Conservation (phyloP, 1,140 invertebrate genomes). For the Hyles euphorbiae region DNA sequence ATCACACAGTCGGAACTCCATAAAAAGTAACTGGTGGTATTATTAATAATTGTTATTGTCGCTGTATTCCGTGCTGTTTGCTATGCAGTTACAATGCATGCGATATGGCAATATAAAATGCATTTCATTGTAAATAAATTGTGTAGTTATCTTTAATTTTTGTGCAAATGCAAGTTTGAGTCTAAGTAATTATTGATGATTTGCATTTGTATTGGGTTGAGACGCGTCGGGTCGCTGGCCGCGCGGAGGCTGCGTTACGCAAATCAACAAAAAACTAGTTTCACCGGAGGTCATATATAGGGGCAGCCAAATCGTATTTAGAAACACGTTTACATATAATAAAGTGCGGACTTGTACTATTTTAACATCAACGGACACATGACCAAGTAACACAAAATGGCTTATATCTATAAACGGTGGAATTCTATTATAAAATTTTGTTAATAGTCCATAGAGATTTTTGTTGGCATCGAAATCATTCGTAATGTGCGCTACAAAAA, state of each 20-base stretch:
- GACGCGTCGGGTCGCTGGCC: conserved; percentile 53
- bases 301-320: conserved; percentile 3
- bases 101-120: too few relatives aligned
- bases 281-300: conserved; percentile 40
- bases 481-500: too few relatives aligned
- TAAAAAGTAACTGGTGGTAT: conserved; percentile 38
- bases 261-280: conserved; percentile 68
- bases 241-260: conserved; percentile 51
- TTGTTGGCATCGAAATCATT: too few relatives aligned
- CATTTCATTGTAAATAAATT: neutral
- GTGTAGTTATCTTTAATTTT: neutral
- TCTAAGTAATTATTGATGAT: conserved; percentile 46
- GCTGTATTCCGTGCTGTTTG: neutral
- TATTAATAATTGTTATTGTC: conserved; percentile 13
- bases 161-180: conserved; percentile 17
- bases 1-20: conserved; percentile 57
- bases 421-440: too few relatives aligned
- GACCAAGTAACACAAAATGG: too few relatives aligned
- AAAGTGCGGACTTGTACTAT: neutral
- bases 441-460: too few relatives aligned
- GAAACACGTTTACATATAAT: neutral
- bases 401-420: too few relatives aligned
- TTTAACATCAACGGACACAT: too few relatives aligned
- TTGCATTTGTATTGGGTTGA: conserved; percentile 52
- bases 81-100: neutral